Base-by-base conservation (phyloP, 2,888 invertebrate species). In the Tachina fera region DNA sequence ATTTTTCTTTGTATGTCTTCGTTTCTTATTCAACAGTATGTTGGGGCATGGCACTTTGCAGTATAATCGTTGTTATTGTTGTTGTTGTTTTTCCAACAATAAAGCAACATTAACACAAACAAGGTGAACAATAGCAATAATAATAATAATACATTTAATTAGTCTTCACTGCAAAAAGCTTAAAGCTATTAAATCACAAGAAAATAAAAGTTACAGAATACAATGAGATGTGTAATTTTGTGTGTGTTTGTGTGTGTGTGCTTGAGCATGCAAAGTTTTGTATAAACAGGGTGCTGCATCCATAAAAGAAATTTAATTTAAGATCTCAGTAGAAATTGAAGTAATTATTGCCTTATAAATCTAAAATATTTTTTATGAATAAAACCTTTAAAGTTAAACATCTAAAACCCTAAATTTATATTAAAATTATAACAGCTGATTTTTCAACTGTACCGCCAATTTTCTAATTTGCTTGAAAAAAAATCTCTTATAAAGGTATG, bases 111-210 rank as follows among this genome's bases (percentile, higher is more conserved):
- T 41, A 51, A 72, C 13, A 72, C n/a, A 45, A 43, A 19, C 19
- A 70, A 56, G 14, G 14, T 31, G 13, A 68, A 43, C 43, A 70
- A 56, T 13, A 61, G 14, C 19, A 74, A 51, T 41, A 71, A 31
- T 14, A 56, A 53, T 13, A 75, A 53, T n/a, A 53, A 78, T 61
- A 71, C 45, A 67, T 72, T 71, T 83, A 83, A 83, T 77, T 83
- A 72, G 60, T 72, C 60, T 67, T 14, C 51, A 53, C 53, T 70
- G 39, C 43, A 45, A 51, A 31, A 49, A 53, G 22, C 16, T 49
- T 49, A n/a, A 68, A 77, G 58, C 60, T 58, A 65, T 56, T 60
- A 58, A 72, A 41, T 63, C 19, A 39, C 16, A 68, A 67, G 68
- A 68, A 63, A 45, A 14, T n/a, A n/a, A 68, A 39, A 51, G 58